Evolutionary conservation across 2,888 invertebrate genomes (phyloP), one percentile per base, ranked within the genome.

Genomic region (Altica lythri): DNA sequence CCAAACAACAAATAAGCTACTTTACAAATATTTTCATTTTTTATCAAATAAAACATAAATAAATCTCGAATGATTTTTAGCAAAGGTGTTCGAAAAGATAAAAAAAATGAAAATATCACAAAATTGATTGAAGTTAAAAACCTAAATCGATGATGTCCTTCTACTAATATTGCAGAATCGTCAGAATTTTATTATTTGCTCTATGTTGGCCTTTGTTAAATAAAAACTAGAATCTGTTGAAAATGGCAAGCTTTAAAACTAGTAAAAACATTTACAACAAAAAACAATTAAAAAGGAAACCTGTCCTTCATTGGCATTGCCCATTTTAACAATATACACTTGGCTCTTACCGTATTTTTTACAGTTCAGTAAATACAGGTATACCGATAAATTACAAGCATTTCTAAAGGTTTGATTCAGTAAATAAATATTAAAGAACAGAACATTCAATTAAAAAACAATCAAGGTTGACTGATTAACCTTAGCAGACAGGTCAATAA

Each of bases 261-360:
- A 14, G 22, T 10, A 22, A 40, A 17, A 40, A 35, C n/a, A 45
- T 25, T 13, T 45, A 45, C 45, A 45, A 45, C 13, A 13, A 45
- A 45, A 48, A n/a, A 30, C 38, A 13, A 48, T 48, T 48, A 32
- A 40, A 49, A 42, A 40, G 40, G 49, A 49, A 49, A 40, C 14
- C 18, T 19, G 49, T 40, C 40, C 49, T 49, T 30, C 18, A 29
- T 49, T 49, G 14, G 40, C 22, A 22, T 4, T 49, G 14, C 16
- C 30, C 48, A 30, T 40, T 18, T 40, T 32, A 8, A 32, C 29
- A 48, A 18, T 19, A n/a, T n/a, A n/a, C n/a, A n/a, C n/a, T n/a
- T n/a, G n/a, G 37, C 19, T 19, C 18, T 17, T 18, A 14, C 30
- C 9, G 38, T 38, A 48, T 18, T 38, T 48, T 48, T 48, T 38